Conservation (phyloP, 2,797 vertebrate species). For the Hylomyscus alleni region DNA sequence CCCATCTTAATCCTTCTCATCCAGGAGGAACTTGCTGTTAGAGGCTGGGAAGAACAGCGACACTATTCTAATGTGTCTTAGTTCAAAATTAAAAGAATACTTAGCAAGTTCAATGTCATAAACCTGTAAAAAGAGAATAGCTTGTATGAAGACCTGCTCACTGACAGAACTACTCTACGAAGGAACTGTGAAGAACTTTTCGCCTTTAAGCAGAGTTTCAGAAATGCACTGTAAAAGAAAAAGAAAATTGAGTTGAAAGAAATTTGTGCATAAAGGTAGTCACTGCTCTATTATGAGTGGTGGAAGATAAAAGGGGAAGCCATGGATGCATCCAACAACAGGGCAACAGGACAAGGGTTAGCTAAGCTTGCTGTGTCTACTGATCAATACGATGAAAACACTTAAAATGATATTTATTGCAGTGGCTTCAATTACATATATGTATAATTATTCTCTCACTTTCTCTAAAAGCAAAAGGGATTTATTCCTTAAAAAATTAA, state of each 20-base stretch:
- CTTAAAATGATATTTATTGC: neutral
- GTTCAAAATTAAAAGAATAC: conserved; percentile 20
- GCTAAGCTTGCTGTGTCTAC: neutral
- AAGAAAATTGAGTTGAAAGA: neutral
- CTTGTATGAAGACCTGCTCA: neutral
- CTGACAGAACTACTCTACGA: neutral
- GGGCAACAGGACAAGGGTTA: neutral
- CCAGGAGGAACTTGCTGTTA: neutral
- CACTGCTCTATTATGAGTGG: neutral
- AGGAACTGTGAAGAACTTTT: neutral
- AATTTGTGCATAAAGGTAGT: neutral
- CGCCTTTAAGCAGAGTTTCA: neutral
- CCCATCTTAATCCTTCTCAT: neutral
- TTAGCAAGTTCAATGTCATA: neutral
- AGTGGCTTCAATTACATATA: neutral
- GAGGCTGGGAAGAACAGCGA: neutral
- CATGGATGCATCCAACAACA: neutral
- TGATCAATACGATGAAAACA: neutral
- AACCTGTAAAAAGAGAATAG: neutral
- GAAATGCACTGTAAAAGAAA: neutral
- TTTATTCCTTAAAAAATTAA: neutral
- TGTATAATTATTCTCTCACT: neutral
- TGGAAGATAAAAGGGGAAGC: neutral
- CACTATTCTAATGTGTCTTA: neutral
- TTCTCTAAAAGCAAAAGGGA: neutral